phyloP scores from a whole-genome alignment of 2,113 vertebrate species.

The Aptenodytes forsteri region DNA sequence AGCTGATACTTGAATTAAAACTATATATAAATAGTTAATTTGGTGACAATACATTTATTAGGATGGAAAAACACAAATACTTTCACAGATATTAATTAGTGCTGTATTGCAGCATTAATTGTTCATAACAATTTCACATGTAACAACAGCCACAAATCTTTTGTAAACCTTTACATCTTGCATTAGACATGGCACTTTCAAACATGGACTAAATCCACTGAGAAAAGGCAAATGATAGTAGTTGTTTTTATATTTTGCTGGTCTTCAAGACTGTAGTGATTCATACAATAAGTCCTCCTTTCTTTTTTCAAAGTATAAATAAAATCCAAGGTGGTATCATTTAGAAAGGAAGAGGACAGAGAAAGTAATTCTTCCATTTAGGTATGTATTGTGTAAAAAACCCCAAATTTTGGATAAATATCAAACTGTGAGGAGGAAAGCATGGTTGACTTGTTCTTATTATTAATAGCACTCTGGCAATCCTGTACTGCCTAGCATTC shows the following conservation, averaged over 20 bases:
- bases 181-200: neutral
- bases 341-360: neutral
- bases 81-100: neutral
- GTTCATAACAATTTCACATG: neutral
- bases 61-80: neutral
- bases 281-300: neutral
- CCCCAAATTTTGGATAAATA: neutral
- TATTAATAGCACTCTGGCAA: neutral
- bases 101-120: neutral
- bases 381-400: neutral
- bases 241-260: neutral
- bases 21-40: conserved; percentile 4
- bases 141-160: neutral
- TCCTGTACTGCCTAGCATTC: neutral
- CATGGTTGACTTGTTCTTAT: neutral
- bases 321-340: neutral
- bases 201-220: neutral
- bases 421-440: neutral
- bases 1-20: neutral
- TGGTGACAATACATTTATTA: neutral
- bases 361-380: neutral
- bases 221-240: conserved; percentile 1
- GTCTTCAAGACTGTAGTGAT: neutral
- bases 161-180: neutral
- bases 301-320: neutral